Conservation (phyloP, 2,888 invertebrate genomes). For the Acanthacorydalis orientalis region DNA sequence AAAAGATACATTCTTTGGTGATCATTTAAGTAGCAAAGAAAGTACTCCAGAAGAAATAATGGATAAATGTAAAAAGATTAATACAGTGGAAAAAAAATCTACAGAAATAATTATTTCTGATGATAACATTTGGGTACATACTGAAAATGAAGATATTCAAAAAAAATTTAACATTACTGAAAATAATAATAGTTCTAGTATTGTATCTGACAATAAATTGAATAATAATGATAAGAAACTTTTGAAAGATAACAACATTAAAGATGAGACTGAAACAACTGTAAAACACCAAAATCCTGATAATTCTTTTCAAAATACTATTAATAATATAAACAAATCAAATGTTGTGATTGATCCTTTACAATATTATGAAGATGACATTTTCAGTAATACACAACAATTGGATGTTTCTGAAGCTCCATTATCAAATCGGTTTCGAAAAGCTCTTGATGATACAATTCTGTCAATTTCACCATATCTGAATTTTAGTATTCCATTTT, state of each 20-base stretch:
- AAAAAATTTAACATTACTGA: not conserved
- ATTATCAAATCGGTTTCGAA: conserved; percentile 49
- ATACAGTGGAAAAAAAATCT: not conserved
- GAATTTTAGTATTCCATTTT: conserved; percentile 66
- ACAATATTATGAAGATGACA: conserved; percentile 20
- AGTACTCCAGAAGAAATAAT: conserved; percentile 17
- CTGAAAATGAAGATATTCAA: not conserved
- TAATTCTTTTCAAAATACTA: not conserved
- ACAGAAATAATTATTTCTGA: not conserved
- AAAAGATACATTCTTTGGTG: conserved; percentile 26
- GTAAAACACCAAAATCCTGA: not conserved
- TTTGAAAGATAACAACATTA: not conserved
- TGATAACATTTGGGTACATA: not conserved
- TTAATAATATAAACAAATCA: conserved; percentile 7
- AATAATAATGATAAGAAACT: not conserved
- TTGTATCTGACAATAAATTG: not conserved
- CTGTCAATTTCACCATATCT: conserved; percentile 79
- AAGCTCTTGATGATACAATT: conserved; percentile 54
- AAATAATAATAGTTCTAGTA: not conserved
- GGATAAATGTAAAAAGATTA: not conserved
- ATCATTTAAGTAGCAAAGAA: conserved; percentile 18
- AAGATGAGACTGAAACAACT: not conserved
- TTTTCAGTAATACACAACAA: conserved; percentile 22
- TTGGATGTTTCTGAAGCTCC: conserved; percentile 39
- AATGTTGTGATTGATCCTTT: conserved; percentile 72